Evolutionary conservation across 2,888 invertebrate species (phyloP).

Genomic region (Plemyria rubiginata): DNA sequence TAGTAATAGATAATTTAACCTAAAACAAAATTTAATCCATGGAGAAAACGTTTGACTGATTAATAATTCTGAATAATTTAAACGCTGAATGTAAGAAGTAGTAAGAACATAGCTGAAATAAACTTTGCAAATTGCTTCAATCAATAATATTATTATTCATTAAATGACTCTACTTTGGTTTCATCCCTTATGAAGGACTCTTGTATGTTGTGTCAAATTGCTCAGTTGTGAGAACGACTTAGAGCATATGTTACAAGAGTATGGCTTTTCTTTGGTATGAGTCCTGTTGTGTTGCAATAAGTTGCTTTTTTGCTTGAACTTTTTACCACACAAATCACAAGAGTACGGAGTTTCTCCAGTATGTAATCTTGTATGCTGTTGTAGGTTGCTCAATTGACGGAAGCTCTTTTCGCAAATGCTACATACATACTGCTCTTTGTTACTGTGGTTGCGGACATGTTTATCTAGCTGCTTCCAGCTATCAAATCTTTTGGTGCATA

Average conservation of each 20-base stretch:
- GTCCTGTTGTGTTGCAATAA: constrained; percentile 14
- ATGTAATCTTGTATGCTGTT: constrained; percentile 16
- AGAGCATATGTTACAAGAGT: constrained; percentile 1
- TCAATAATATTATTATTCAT: too few relatives aligned
- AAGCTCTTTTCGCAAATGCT: constrained; percentile 11
- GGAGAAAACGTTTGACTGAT: too few relatives aligned
- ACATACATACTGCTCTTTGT: constrained; percentile 7
- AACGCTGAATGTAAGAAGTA: too few relatives aligned
- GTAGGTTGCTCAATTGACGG: constrained; percentile 1
- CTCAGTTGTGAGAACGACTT: constrained; percentile 9
- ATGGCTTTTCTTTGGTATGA: constrained; percentile 22
- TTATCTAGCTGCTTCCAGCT: neutral
- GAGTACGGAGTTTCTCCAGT: constrained; percentile 18
- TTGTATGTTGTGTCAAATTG: constrained; percentile 15
- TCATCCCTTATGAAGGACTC: neutral
- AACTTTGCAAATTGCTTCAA: too few relatives aligned
- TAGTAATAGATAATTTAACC: too few relatives aligned
- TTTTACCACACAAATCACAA: constrained; percentile 9
- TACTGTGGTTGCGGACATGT: neutral
- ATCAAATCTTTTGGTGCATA: neutral
- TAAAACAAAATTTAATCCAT: too few relatives aligned
- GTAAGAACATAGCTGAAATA: too few relatives aligned
- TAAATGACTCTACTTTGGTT: neutral
- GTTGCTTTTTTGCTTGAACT: constrained; percentile 16
- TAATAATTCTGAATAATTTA: too few relatives aligned